Percentiles rank a stretch among this genome's conserved stretches.
These are phyloP conservation scores for Phymorhynchus buccinoides DNA, from an alignment of 1,140 invertebrate genomes.

Conservation along the genomic window DNA sequence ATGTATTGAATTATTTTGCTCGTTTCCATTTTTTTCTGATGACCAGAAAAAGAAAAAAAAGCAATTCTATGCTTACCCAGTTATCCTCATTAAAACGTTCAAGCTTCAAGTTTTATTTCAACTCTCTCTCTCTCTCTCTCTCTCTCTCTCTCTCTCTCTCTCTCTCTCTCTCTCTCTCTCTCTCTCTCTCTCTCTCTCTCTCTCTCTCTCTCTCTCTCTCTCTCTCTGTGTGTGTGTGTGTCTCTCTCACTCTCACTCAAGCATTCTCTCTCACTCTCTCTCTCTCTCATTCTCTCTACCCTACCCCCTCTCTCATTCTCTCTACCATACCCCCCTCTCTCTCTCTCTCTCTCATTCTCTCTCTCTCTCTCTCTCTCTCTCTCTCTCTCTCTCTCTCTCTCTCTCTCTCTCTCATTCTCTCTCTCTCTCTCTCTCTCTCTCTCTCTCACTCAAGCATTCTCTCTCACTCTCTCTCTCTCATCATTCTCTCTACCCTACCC, in stretches of 20 bases:
- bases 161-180: background rate
- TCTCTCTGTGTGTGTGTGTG: background rate
- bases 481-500: too few species aligned
- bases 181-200: background rate
- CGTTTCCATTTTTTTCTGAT: too few species aligned
- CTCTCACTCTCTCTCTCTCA: too few species aligned
- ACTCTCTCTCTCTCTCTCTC: too few species aligned
- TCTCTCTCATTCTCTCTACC: background rate
- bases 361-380: background rate
- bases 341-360: background rate
- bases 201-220: slow-evolving; percentile 12
- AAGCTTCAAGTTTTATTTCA: background rate
- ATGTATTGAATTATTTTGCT: too few species aligned
- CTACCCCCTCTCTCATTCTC: too few species aligned
- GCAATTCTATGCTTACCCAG: too few species aligned
- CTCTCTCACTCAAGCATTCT: background rate
- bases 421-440: slow-evolving; percentile 22
- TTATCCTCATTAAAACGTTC: too few species aligned
- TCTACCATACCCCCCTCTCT: too few species aligned
- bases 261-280: too few species aligned
- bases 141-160: too few species aligned
- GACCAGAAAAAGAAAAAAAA: too few species aligned
- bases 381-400: slow-evolving; percentile 9
- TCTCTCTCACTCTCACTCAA: background rate
- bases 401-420: background rate